A percentile compares a stretch with the other conserved stretches of the same genome.
These are phyloP conservation scores for Gavia stellata DNA, from an alignment of 2,113 vertebrate species.

Conservation along the genomic window DNA sequence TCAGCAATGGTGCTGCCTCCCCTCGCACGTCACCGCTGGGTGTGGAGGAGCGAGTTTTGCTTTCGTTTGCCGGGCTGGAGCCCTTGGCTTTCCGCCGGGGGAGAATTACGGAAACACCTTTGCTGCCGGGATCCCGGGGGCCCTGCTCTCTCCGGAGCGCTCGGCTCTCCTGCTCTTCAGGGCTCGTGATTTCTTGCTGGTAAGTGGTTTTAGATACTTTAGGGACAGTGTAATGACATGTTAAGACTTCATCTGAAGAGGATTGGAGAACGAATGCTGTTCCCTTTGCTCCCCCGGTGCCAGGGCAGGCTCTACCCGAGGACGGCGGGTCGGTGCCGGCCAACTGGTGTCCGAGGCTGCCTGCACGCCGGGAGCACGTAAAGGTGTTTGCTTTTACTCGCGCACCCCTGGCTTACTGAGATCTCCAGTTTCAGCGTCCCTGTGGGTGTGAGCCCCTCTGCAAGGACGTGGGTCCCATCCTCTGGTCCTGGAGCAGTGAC, in stretches of 20 bases:
- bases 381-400: not conserved
- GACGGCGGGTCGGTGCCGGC: accelerated
- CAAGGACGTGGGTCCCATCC: not conserved
- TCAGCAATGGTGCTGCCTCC: not conserved
- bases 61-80: not conserved
- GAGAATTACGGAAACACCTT: not conserved
- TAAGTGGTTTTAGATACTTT: not conserved
- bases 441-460: not conserved
- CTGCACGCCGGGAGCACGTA: accelerated
- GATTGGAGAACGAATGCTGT: accelerated
- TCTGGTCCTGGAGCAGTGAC: not conserved
- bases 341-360: accelerated
- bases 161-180: not conserved
- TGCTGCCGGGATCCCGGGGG: too few species aligned
- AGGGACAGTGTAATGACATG: not conserved
- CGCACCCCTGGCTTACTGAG: accelerated
- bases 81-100: not conserved
- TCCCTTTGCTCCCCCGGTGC: not conserved
- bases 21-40: not conserved
- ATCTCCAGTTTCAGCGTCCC: not conserved
- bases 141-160: not conserved
- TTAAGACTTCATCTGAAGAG: not conserved
- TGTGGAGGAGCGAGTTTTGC: not conserved
- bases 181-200: not conserved
- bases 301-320: not conserved